Conservation (phyloP, 2,113 vertebrate species). For the Notothenia coriiceps region DNA sequence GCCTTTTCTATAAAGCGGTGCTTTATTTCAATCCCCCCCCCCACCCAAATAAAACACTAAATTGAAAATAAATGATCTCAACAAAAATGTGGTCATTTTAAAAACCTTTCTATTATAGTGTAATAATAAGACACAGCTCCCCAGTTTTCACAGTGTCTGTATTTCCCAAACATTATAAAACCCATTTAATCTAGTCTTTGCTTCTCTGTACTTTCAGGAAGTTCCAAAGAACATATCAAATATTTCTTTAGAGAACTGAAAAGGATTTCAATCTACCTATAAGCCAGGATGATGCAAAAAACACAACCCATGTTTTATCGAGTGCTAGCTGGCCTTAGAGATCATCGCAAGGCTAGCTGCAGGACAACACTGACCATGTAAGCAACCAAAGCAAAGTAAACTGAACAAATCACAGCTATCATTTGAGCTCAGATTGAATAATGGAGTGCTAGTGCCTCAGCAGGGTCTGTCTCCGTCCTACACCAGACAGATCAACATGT, state of each 20-base stretch:
- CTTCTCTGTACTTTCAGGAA: not conserved
- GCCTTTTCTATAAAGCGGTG: conserved; percentile 54
- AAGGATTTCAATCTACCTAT: not conserved
- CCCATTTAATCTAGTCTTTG: not conserved
- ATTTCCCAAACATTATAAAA: not conserved
- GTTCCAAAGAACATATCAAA: not conserved
- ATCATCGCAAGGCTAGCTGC: not conserved
- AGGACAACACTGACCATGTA: not conserved
- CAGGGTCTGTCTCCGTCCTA: not conserved
- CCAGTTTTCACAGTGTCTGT: not conserved
- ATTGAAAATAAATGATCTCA: conserved; percentile 62
- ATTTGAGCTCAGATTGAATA: not conserved
- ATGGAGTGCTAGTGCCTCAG: not conserved
- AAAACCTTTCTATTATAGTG: conserved; percentile 56
- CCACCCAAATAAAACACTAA: conserved; percentile 6
- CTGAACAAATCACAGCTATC: not conserved
- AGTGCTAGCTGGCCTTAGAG: not conserved
- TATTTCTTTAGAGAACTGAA: not conserved
- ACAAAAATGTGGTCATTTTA: conserved; percentile 48
- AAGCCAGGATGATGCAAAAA: not conserved
- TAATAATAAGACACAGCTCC: conserved; percentile 68
- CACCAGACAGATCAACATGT: not conserved
- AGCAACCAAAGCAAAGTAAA: not conserved
- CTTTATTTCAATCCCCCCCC: conserved; percentile 1
- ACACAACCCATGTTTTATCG: not conserved